Percentiles rank a stretch among this genome's conserved stretches.
Evolutionary conservation across 64 coral and sea anemone genomes (phyloP).

Genomic region (Montipora foliosa): DNA sequence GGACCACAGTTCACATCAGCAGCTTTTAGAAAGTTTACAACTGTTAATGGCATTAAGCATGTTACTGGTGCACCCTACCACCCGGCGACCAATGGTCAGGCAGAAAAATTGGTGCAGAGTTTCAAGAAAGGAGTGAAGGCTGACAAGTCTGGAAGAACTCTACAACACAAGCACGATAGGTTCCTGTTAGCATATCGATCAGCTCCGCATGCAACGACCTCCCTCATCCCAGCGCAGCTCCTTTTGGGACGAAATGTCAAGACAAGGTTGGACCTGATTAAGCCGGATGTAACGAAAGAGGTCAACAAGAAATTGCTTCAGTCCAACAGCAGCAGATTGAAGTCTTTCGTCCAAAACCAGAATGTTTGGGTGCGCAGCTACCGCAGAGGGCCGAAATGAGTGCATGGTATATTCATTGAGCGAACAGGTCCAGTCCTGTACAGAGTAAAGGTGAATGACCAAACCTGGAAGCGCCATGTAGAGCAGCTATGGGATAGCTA

Average conservation of each 20-base stretch:
- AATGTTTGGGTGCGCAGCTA: slow-evolving; percentile 52
- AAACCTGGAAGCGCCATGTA: slow-evolving; percentile 9
- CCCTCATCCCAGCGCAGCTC: slow-evolving; percentile 37
- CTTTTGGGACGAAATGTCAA: slow-evolving; percentile 42
- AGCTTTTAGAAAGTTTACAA: no score
- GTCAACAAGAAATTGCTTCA: slow-evolving; percentile 47
- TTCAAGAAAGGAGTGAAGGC: no score
- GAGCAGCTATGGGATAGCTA: no score
- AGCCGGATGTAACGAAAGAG: background rate
- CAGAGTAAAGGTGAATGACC: slow-evolving; percentile 22
- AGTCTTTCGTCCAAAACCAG: background rate
- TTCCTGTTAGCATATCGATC: slow-evolving; percentile 1
- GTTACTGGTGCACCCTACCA: no score
- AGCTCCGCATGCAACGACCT: slow-evolving; percentile 52
- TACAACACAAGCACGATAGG: no score
- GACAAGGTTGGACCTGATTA: slow-evolving; percentile 40
- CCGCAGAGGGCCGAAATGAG: background rate
- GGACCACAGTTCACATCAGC: no score
- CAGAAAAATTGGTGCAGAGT: no score
- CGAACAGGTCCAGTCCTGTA: slow-evolving; percentile 46
- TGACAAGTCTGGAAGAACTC: no score
- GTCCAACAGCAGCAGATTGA: background rate
- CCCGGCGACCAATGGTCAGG: no score
- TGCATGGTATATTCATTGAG: background rate
- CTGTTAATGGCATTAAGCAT: no score